Evolutionary conservation across 2,113 vertebrate genomes (phyloP), one percentile per base, ranked within the genome.

Genomic region (Calidris pugnax): DNA sequence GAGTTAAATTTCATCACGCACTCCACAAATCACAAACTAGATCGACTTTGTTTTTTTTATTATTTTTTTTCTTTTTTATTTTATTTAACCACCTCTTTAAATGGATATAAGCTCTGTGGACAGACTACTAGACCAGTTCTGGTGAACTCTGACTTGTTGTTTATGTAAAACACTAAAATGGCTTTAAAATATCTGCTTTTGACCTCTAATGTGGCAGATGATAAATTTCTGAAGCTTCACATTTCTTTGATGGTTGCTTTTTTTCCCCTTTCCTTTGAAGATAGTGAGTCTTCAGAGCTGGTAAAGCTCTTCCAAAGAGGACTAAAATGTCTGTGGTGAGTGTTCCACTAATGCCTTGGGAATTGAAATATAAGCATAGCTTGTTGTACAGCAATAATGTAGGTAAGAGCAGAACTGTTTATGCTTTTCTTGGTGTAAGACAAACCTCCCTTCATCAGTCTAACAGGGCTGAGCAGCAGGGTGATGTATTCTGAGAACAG

Each of bases 111-210:
- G 73, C 78, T 94, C 82, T 90, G 28, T 53, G 57, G 48, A 45
- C 67, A 60, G 82, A 56, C 43, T 48, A 60, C 43, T 48, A 60
- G 35, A 79, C 35, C 17, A 48, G 30, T 68, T 85, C 39, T 79
- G 47, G 35, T 87, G 90, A 97, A 45, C 85, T 90, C 74, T 56
- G 33, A 71, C 71, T 55, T 77, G 1, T 64, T 92, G 64, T 94
- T 97, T 94, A 73, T 64, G 16, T 57, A 64, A 94, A 67, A 82
- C 30, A 48, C 51, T 85, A 56, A 79, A 91, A 68, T 79, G 28
- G 75, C 69, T 93, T 89, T 63, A 63, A 71, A 89, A 91, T 87
- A 78, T 9, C 69, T 72, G 56, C 74, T 90, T 93, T 93, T 92
- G 75, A 95, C 85, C 79, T 64, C 32, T 73, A 66, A 68, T 28